phyloP scores from a whole-genome alignment of 2,113 vertebrate genomes.

The Myrmecobius fasciatus region DNA sequence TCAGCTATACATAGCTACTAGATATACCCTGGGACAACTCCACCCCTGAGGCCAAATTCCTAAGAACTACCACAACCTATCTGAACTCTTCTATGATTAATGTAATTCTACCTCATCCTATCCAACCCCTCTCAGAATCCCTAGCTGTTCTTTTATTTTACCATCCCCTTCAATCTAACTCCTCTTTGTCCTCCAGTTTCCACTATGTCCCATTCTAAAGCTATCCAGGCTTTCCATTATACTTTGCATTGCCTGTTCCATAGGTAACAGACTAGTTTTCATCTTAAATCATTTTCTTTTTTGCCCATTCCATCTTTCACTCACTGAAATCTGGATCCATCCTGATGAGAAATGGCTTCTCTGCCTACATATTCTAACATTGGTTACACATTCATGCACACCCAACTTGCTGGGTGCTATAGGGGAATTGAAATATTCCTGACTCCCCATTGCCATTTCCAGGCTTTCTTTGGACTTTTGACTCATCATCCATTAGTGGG shows the following conservation, averaged over 20 bases:
- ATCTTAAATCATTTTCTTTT: not conserved
- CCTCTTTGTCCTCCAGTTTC: not conserved
- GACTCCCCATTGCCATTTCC: not conserved
- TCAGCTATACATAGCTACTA: not conserved
- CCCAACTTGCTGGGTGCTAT: not conserved
- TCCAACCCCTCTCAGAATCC: not conserved
- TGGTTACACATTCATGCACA: not conserved
- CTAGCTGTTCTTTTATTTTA: not conserved
- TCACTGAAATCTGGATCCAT: not conserved
- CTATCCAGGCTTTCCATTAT: not conserved
- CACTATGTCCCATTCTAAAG: not conserved
- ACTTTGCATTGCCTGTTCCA: not conserved
- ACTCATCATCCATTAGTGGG: not conserved
- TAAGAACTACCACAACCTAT: not conserved
- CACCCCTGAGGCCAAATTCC: not conserved
- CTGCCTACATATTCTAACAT: not conserved
- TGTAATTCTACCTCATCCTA: not conserved
- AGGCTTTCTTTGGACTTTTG: not conserved
- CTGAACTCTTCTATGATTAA: not conserved
- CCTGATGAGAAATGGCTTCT: not conserved
- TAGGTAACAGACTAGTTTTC: not conserved
- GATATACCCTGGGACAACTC: not conserved
- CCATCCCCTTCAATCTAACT: too few relatives aligned
- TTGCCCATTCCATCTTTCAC: not conserved
- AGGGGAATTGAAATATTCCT: not conserved